phyloP scores from a whole-genome alignment of 2,797 vertebrate genomes.

The Amazonetta brasiliensis region DNA sequence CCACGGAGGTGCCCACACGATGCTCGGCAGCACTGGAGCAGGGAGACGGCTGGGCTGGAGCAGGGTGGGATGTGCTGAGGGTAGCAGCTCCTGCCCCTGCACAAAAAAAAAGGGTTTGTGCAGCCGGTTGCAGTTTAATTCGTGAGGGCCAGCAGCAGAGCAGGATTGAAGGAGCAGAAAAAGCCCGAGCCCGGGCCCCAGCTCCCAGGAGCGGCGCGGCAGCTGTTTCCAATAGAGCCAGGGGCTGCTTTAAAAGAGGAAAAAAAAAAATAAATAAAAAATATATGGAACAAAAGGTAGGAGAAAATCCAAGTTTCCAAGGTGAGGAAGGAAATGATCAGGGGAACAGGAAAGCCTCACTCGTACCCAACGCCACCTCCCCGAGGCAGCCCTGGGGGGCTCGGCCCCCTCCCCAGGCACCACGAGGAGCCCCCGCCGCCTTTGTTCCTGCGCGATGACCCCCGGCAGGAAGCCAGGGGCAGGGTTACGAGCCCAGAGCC shows the following conservation, averaged over 20 bases:
- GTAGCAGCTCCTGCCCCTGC: accelerated
- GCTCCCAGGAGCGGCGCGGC: neutral
- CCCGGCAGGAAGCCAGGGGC: slow-evolving; percentile 66
- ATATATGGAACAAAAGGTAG: slow-evolving; percentile 60
- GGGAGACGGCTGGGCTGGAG: no score
- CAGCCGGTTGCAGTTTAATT: neutral
- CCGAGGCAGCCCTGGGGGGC: neutral
- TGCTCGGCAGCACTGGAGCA: neutral
- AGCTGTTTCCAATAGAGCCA: slow-evolving; percentile 59
- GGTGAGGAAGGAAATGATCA: slow-evolving; percentile 78
- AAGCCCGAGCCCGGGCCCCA: neutral
- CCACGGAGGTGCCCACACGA: accelerated
- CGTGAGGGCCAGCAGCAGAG: neutral
- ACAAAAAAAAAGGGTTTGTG: accelerated
- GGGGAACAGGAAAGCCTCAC: slow-evolving; percentile 66
- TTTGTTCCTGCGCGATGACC: slow-evolving; percentile 71
- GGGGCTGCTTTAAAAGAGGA: slow-evolving; percentile 7
- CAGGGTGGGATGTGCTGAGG: neutral
- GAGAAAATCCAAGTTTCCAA: slow-evolving; percentile 71
- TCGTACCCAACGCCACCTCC: slow-evolving; percentile 61
- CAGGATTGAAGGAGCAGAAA: neutral
- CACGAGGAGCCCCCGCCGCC: neutral
- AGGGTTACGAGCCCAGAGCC: slow-evolving; percentile 68
- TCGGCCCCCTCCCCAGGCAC: neutral
- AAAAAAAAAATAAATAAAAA: neutral